These are phyloP conservation scores for Euwallacea fornicatus DNA, from an alignment of 1,140 invertebrate genomes.

Conservation along the genomic window DNA sequence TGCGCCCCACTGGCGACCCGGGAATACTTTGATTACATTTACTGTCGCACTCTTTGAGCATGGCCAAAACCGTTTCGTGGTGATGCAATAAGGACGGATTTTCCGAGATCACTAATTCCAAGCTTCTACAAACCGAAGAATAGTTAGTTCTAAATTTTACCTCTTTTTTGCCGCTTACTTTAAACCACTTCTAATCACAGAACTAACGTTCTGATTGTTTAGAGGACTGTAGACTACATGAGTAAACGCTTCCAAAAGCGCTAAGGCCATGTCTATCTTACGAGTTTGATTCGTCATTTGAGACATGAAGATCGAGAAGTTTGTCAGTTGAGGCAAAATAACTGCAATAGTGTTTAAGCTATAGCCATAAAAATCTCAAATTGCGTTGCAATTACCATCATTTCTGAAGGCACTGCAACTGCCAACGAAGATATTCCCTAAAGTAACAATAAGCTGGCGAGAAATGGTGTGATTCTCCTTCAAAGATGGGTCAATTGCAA, in stretches of 20 bases:
- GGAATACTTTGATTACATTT: slow-evolving; percentile 45
- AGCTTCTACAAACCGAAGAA: slow-evolving; percentile 48
- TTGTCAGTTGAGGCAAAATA: slow-evolving; percentile 64
- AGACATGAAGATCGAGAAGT: slow-evolving; percentile 60
- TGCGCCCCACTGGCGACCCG: slow-evolving; percentile 14
- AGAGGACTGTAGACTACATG: slow-evolving; percentile 65
- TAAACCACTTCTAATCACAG: too few species aligned
- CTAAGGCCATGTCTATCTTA: slow-evolving; percentile 61
- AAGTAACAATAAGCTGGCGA: slow-evolving; percentile 57
- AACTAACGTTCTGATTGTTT: slow-evolving; percentile 49
- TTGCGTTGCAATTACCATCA: slow-evolving; percentile 54
- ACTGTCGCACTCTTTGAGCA: slow-evolving; percentile 60
- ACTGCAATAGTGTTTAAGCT: slow-evolving; percentile 56
- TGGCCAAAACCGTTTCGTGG: slow-evolving; percentile 56
- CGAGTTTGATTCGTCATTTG: slow-evolving; percentile 59
- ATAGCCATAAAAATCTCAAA: not conserved
- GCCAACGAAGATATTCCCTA: slow-evolving; percentile 57
- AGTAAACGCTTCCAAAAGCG: slow-evolving; percentile 68
- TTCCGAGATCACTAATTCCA: slow-evolving; percentile 55
- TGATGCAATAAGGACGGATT: slow-evolving; percentile 57
- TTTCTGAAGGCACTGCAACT: slow-evolving; percentile 60
- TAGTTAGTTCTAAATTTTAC: too few species aligned
- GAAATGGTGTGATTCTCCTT: slow-evolving; percentile 55
- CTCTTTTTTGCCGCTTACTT: too few species aligned
- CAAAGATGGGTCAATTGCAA: slow-evolving; percentile 60